Percentiles rank a stretch among this genome's conserved stretches.
These are phyloP conservation scores for Pangasius mekongensis DNA, from an alignment of 2,797 vertebrate genomes.

Conservation along the genomic window DNA sequence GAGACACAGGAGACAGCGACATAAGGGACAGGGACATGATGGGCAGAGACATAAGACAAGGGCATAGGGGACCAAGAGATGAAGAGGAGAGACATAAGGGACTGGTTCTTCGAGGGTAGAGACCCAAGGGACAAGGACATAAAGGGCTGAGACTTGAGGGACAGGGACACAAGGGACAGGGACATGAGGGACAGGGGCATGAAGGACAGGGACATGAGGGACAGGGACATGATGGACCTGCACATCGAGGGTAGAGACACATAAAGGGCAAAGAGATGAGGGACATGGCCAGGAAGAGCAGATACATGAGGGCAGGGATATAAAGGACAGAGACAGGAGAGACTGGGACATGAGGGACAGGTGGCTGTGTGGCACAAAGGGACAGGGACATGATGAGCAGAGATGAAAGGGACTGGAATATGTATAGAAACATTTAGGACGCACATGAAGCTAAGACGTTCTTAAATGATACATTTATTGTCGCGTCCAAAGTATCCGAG, in stretches of 20 bases:
- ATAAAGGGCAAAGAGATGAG: neutral
- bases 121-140: neutral
- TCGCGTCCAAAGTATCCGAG: neutral
- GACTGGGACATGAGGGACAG: neutral
- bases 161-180: no score
- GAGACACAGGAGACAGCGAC: neutral
- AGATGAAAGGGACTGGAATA: no score
- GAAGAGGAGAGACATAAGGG: neutral
- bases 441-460: neutral
- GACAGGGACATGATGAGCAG: neutral
- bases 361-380: neutral
- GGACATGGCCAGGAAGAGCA: neutral
- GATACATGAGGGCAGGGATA: neutral
- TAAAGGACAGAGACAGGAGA: neutral
- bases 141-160: neutral
- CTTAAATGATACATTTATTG: neutral
- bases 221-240: neutral
- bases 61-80: no score
- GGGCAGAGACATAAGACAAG: no score
- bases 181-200: no score
- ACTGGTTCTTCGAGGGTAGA: no score
- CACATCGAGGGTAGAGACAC: neutral
- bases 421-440: neutral
- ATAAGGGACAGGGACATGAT: neutral
- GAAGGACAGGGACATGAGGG: neutral